Evolutionary conservation across 2,113 vertebrate genomes (phyloP).

Genomic region (Corapipo altera): DNA sequence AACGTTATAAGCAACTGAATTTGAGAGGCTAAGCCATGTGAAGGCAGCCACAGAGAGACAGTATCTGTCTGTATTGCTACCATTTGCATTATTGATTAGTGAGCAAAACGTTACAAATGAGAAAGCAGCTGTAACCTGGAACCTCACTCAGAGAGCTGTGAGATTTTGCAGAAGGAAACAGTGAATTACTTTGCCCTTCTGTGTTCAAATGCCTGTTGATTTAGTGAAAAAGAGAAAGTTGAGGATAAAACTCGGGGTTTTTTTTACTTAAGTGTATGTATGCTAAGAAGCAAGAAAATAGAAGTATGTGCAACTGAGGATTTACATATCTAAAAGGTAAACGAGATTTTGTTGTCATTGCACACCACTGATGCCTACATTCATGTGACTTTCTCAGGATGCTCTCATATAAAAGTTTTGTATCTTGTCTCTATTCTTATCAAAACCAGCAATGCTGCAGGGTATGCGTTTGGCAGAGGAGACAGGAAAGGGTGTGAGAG

Average conservation of each 20-base stretch:
- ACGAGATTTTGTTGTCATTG: background rate
- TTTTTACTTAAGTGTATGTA: background rate
- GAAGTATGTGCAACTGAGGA: background rate
- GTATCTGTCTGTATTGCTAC: background rate
- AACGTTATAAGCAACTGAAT: background rate
- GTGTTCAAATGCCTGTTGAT: background rate
- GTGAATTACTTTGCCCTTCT: background rate
- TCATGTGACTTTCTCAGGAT: background rate
- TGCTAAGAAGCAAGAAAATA: background rate
- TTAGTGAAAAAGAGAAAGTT: background rate
- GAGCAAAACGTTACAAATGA: background rate
- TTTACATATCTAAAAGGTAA: background rate
- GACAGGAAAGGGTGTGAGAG: background rate
- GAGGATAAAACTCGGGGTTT: background rate
- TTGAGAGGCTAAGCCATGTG: background rate
- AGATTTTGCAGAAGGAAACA: background rate
- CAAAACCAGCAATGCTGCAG: background rate
- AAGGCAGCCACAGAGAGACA: background rate
- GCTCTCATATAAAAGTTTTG: background rate
- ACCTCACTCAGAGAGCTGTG: fast-evolving
- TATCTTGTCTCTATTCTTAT: background rate
- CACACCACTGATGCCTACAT: background rate
- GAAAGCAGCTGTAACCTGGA: background rate
- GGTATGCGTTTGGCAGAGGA: background rate
- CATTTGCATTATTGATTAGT: background rate